Base-by-base conservation (phyloP, 2,797 vertebrate genomes). In the Pelobates cultripes region DNA sequence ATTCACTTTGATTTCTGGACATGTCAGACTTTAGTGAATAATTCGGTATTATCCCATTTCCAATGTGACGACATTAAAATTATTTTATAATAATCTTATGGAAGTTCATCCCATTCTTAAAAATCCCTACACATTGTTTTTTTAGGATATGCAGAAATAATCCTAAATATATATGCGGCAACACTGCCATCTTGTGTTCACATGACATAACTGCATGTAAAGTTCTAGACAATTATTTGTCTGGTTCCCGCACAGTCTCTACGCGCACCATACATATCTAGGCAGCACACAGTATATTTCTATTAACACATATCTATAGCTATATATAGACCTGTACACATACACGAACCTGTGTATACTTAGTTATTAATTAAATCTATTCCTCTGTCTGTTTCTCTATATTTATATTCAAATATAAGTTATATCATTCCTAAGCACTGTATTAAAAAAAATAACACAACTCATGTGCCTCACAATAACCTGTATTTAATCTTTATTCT, bases 251-350 rank as follows among this genome's bases (percentile, higher is more conserved):
- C 28, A 83, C 72, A 40, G 81, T 79, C 79, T 66, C 67, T 84
- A 84, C 77, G 73, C 72, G 45, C 82, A 83, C 72, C 78, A 66
- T 83, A 83, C 82, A 83, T 75, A 70, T 64, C 82, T 84, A 84
- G 70, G 71, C 76, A 71, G 69, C 73, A 75, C 64, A 75, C 45
- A 75, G 77, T 41, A 84, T 84, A 84, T 83, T 63, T 83, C 71
- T 71, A 64, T 70, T 61, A 40, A 60, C 77, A 83, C 77, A 79
- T 78, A 78, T 63, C 70, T 83, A 75, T 73, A 79, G 70, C 70
- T 79, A 79, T 84, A 75, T 77, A 70, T 79, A 84, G 66, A 76
- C 14, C 17, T 57, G 64, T 75, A 76, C 17, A 75, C 70, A 75
- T 64, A 76, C 17, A 75, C 70, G 70, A 53, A 63, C 72, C n/a